Evolutionary conservation across 2,888 invertebrate genomes (phyloP), one percentile per base, ranked within the genome.

Genomic region (Gastrophysa polygoni): DNA sequence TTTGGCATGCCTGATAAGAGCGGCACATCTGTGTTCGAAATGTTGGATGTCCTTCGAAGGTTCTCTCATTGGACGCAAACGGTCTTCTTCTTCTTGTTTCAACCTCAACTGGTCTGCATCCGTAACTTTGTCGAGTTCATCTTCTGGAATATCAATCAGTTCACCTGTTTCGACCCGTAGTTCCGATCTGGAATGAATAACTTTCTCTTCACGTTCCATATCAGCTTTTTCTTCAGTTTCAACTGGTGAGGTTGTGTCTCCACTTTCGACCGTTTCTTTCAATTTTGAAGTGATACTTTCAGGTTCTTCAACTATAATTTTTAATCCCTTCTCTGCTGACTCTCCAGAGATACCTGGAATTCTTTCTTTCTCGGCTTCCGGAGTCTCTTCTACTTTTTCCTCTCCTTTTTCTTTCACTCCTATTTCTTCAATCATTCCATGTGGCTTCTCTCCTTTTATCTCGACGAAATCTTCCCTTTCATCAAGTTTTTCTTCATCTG

Each of bases 1-100:
- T 59, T 61, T 51, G 3, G 58, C 59, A 21, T 59, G 61, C 3
- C 59, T 55, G 32, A 64, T 38, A 16, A 64, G n/a, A 29, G 58
- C 51, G 34, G 61, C 64, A 34, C 61, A 61, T 59, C 61, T 57
- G 16, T 49, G 29, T 17, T 54, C 54, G 38, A 14, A 14, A 4
- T 38, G 38, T 38, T 38, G 54, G 11, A 54, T 24, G 8, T 24
- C 24, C 16, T 20, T 54, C 32, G 7, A 16, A 10, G 28, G 5
- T 32, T 16, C 51, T 24, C 20, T 29, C 20, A 8, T 21, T 17
- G 2, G 29, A n/a, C 14, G 50, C 16, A 28, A n/a, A 28, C 10
- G n/a, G 8, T 16, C 28, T 18, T 18, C 51, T 29, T 5, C 32
- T 17, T 17, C n/a, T 51, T n/a, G n/a, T n/a, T n/a, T n/a, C n/a